Percentiles rank a stretch among this genome's conserved stretches.
These are phyloP conservation scores for Timema cristinae DNA, from an alignment of 2,888 invertebrate species.

Conservation along the genomic window DNA sequence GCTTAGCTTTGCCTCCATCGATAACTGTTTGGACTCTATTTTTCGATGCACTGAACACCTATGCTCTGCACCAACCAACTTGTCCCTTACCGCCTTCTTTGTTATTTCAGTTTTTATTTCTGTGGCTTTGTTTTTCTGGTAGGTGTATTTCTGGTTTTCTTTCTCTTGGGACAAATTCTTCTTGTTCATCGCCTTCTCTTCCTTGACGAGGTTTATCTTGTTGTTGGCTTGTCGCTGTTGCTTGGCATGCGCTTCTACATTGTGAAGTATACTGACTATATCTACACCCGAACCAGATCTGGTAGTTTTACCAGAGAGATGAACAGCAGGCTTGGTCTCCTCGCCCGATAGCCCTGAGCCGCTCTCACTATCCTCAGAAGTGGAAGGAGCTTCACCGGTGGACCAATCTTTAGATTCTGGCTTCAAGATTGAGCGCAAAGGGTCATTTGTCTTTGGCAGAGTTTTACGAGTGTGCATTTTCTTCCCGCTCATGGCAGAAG, in stretches of 20 bases:
- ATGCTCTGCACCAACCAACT: background rate
- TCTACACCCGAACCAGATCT: conserved; percentile 14
- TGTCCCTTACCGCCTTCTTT: background rate
- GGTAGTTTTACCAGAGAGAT: background rate
- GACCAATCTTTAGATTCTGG: conserved; percentile 27
- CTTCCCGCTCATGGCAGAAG: conserved; percentile 5
- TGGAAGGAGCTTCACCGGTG: conserved; percentile 20
- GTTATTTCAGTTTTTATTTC: conserved; percentile 3
- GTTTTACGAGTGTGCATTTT: background rate
- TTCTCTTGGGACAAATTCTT: conserved; percentile 24
- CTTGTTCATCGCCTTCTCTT: conserved; percentile 22
- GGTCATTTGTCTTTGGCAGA: conserved; percentile 16
- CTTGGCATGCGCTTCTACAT: conserved; percentile 23
- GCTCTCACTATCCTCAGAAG: conserved; percentile 16
- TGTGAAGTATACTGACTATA: conserved; percentile 26
- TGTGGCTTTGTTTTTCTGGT: background rate
- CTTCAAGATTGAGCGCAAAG: conserved; percentile 31
- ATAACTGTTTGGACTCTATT: background rate
- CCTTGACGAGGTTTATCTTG: background rate
- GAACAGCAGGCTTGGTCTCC: background rate
- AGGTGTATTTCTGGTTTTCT: conserved; percentile 7
- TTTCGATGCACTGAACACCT: conserved; percentile 9
- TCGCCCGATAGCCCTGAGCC: conserved; percentile 4
- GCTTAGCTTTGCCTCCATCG: background rate
- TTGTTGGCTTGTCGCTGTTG: conserved; percentile 25